Conservation (phyloP, 2,113 vertebrate genomes). For the Agelaius tricolor region DNA sequence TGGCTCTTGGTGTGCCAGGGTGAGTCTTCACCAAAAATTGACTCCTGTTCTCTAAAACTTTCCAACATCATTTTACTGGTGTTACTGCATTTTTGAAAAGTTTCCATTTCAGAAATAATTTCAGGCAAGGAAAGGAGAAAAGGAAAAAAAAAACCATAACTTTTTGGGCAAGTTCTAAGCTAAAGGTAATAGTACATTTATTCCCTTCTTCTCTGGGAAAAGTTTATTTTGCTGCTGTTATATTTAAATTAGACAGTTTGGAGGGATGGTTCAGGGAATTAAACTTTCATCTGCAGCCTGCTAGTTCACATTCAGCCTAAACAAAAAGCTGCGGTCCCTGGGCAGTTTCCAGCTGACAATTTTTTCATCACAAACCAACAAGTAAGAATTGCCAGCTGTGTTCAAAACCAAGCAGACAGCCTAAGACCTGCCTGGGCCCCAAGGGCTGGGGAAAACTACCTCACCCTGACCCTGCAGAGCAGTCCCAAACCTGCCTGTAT, state of each 20-base stretch:
- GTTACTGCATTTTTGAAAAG: background rate
- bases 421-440: background rate
- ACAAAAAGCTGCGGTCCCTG: slow-evolving; percentile 34
- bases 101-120: background rate
- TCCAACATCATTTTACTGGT: background rate
- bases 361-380: slow-evolving; percentile 27
- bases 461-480: background rate
- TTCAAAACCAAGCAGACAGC: slow-evolving; percentile 28
- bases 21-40: background rate
- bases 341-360: slow-evolving; percentile 28
- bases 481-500: background rate
- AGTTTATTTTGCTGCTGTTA: slow-evolving; percentile 51
- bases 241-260: slow-evolving; percentile 51
- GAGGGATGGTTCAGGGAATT: slow-evolving; percentile 39
- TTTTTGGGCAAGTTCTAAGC: background rate
- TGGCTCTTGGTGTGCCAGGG: background rate
- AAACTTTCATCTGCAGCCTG: slow-evolving; percentile 41
- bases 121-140: background rate
- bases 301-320: slow-evolving; percentile 1
- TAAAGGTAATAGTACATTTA: background rate
- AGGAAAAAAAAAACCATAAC: too few species aligned
- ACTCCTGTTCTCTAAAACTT: background rate
- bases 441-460: slow-evolving; percentile 20
- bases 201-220: background rate
- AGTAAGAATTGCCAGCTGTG: slow-evolving; percentile 25